Base-by-base conservation (phyloP, 2,888 invertebrate genomes). In the Pollenia amentaria region DNA sequence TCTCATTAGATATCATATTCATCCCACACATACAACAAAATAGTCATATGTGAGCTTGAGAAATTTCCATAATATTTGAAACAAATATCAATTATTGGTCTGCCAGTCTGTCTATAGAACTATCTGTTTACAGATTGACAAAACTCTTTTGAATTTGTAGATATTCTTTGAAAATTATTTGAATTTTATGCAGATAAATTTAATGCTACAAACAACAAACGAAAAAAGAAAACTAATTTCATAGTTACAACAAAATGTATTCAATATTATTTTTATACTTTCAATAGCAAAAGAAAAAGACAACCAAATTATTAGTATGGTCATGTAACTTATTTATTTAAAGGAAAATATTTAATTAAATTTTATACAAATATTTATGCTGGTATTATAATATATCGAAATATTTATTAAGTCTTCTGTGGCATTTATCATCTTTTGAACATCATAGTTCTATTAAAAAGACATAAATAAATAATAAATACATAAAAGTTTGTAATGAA, bases 281-380 rank as follows among this genome's bases (percentile, higher is more conserved):
- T 29, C 29, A 29, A 29, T 29, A 29, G 29, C 2, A 29, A 29
- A 2, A 3, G 0, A 29, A 29, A 29, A 29, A 29, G 29, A 29
- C 29, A 29, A 4, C 6, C 29, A 3, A 29, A 29, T 29, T 29
- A 29, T 29, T 29, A 29, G 6, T 29, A 40, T 42, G 40, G 3
- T 16, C 14, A 62, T 40, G 40, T 10, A 16, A 62, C 16, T 62
- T 40, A 62, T 40, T 62, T 62, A 62, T 38, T 62, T 40, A 40
- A 21, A 73, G n/a, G 46, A 73, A 57, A 9, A 16, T 73, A 57
- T 73, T 57, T 46, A 16, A 60, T 46, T 46, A 60, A 46, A 73
- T 29, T 60, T 60, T 8, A 46, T 46, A 16, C 12, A 73, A 73
- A 60, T 60, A 73, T 73, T 73, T 73, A 38, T 42, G 10, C 21